Conservation (phyloP, 2,797 vertebrate species). For the Pelochelys cantorii region DNA sequence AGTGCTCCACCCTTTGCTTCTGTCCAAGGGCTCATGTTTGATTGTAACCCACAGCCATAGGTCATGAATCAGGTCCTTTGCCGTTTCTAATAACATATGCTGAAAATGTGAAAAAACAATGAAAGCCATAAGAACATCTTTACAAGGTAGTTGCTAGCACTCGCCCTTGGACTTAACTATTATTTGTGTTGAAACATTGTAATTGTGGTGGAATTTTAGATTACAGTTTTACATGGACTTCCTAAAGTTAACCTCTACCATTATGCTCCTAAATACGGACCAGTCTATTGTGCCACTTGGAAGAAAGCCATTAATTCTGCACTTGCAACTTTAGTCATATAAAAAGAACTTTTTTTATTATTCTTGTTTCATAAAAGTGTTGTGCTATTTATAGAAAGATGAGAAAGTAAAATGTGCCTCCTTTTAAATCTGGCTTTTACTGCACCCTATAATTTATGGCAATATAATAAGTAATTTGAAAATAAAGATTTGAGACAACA, state of each 20-base stretch:
- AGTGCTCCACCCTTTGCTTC: conserved; percentile 47
- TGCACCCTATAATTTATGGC: conserved; percentile 85
- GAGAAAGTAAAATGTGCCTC: conserved; percentile 80
- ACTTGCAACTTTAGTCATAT: conserved; percentile 59
- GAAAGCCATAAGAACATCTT: conserved; percentile 74
- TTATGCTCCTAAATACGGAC: conserved; percentile 82
- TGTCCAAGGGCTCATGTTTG: conserved; percentile 12
- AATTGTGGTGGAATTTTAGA: conserved; percentile 83
- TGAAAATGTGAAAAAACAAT: conserved; percentile 71
- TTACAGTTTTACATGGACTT: conserved; percentile 80
- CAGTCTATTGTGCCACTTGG: conserved; percentile 76
- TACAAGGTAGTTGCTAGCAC: conserved; percentile 80
- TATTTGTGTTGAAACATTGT: conserved; percentile 78
- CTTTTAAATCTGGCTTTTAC: conserved; percentile 85
- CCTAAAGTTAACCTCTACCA: conserved; percentile 82
- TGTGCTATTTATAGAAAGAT: conserved; percentile 83
- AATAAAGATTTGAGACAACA: conserved; percentile 87
- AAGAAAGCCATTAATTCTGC: conserved; percentile 68
- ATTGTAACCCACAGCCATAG: conserved; percentile 51
- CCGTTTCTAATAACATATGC: conserved; percentile 44
- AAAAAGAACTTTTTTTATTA: conserved; percentile 73
- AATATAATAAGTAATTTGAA: conserved; percentile 88
- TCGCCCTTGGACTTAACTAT: conserved; percentile 76
- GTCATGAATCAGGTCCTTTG: conserved; percentile 23
- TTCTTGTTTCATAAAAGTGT: conserved; percentile 77